Evolutionary conservation across 2,888 invertebrate species (phyloP).

Genomic region (Danaus chrysippus): DNA sequence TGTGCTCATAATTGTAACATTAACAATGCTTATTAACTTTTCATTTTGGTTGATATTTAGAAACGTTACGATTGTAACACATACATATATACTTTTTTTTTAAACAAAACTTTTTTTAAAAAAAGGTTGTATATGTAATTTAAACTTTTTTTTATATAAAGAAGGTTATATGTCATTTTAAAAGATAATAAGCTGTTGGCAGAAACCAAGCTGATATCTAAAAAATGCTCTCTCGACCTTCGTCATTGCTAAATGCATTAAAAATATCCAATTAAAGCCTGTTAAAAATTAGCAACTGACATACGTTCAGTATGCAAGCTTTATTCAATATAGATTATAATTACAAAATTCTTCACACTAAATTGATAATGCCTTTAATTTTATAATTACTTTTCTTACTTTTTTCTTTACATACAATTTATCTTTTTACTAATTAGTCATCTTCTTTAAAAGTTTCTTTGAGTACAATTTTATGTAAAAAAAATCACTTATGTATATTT

Average conservation of each 20-base stretch:
- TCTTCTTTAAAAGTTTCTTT: too few species aligned
- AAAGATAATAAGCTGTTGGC: background rate
- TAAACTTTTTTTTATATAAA: background rate
- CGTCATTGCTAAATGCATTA: background rate
- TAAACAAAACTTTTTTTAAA: too few species aligned
- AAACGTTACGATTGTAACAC: conserved; percentile 11
- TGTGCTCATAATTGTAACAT: conserved; percentile 28
- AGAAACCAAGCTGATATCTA: conserved; percentile 1
- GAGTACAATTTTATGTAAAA: too few species aligned
- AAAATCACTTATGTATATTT: too few species aligned
- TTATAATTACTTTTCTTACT: too few species aligned
- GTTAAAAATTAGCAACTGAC: background rate
- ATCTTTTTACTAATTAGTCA: too few species aligned
- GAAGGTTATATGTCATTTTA: background rate
- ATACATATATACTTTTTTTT: background rate
- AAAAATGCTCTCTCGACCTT: background rate
- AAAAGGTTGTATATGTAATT: too few species aligned
- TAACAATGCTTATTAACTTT: conserved; percentile 22
- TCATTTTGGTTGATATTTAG: conserved; percentile 18
- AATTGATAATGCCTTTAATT: too few species aligned
- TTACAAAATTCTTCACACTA: too few species aligned
- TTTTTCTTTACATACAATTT: too few species aligned
- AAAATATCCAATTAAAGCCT: conserved; percentile 1
- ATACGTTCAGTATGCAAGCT: background rate
- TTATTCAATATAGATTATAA: background rate